Percentiles rank a stretch among this genome's conserved stretches.
Evolutionary conservation across 2,797 vertebrate genomes (phyloP).

Genomic region (Limnodromus scolopaceus): DNA sequence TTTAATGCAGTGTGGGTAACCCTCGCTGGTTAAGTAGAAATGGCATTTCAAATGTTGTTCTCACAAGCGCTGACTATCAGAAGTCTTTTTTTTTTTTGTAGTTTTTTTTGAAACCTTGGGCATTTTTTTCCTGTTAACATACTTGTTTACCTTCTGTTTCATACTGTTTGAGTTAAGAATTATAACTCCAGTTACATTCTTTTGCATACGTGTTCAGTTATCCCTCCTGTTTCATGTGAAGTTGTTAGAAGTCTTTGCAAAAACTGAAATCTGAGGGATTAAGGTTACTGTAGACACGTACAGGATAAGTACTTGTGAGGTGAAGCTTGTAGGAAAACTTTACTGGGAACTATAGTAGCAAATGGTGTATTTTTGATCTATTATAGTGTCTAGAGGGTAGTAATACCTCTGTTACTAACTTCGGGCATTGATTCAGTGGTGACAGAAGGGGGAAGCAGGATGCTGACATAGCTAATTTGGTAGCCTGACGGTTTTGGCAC

Average conservation of each 20-base stretch:
- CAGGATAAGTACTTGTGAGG: not conserved
- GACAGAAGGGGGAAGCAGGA: constrained; percentile 16
- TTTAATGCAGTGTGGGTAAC: not conserved
- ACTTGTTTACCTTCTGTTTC: not conserved
- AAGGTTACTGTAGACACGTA: not conserved
- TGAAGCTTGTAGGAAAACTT: not conserved
- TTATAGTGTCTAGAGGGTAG: not conserved
- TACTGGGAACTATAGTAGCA: not conserved
- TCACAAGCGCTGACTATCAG: not conserved
- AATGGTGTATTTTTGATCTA: not conserved
- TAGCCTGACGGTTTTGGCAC: not conserved
- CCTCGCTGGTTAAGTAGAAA: not conserved
- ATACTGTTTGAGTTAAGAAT: not conserved
- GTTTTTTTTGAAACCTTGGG: not conserved
- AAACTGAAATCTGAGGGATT: not conserved
- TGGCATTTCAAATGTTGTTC: not conserved
- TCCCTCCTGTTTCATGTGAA: not conserved
- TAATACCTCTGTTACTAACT: not conserved
- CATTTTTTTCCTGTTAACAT: not conserved
- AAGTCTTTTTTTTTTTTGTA: not conserved
- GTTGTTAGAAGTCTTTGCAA: not conserved
- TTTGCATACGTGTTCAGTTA: not conserved
- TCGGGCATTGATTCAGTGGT: not conserved
- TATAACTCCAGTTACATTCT: not conserved
- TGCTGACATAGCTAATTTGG: constrained; percentile 25